Percentiles rank a stretch among this genome's conserved stretches.
Evolutionary conservation across 1,140 invertebrate species (phyloP).

Genomic region (Ostrea edulis): DNA sequence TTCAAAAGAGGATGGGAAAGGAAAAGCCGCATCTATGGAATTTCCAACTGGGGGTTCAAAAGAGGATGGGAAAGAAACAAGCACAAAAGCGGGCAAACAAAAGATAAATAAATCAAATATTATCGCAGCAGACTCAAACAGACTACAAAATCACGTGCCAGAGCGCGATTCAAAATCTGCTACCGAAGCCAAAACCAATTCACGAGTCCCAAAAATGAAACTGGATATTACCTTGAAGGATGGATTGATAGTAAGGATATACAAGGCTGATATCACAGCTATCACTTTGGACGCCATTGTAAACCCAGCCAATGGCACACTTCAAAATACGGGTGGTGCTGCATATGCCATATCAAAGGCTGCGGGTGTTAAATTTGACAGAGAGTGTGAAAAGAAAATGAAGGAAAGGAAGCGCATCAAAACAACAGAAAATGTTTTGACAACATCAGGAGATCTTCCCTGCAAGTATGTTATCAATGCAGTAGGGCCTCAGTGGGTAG

Average conservation of each 20-base stretch:
- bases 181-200: no score
- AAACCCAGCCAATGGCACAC: conserved; percentile 41
- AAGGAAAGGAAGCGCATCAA: neutral
- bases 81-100: no score
- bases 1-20: no score
- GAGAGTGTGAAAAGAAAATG: conserved; percentile 31
- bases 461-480: conserved; percentile 32
- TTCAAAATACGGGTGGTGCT: conserved; percentile 33
- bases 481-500: conserved; percentile 42
- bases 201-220: no score
- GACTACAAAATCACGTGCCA: no score
- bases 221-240: no score
- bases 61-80: no score
- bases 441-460: neutral
- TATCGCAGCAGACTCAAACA: no score
- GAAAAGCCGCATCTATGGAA: no score
- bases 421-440: conserved; percentile 30
- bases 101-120: no score
- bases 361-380: conserved; percentile 32
- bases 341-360: conserved; percentile 43
- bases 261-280: conserved; percentile 82
- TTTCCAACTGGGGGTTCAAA: no score
- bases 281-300: conserved; percentile 41
- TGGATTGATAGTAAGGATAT: conserved; percentile 43
- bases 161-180: no score